phyloP scores from a whole-genome alignment of 1,140 invertebrate species.

The Solenopsis fugax region DNA sequence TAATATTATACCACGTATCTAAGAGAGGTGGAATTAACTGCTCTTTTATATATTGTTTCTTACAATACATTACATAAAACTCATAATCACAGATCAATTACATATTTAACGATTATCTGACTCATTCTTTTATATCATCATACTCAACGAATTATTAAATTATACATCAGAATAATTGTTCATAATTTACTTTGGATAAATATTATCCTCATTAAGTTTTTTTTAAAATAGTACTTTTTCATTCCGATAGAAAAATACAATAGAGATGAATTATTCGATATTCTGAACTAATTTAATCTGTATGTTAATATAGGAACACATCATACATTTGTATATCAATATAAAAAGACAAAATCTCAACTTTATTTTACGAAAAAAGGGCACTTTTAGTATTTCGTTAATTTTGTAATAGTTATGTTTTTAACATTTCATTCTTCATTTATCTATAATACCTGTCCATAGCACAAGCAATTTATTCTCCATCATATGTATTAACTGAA shows the following conservation, averaged over 20 bases:
- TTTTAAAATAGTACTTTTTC: constrained; percentile 47
- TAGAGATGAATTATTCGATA: constrained; percentile 49
- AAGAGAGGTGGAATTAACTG: constrained; percentile 59
- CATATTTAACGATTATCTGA: constrained; percentile 43
- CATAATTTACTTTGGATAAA: constrained; percentile 56
- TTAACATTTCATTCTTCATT: constrained; percentile 71
- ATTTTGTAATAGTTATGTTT: constrained; percentile 39
- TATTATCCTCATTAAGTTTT: constrained; percentile 53
- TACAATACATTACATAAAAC: constrained; percentile 52
- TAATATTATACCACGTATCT: constrained; percentile 45
- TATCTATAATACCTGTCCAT: constrained; percentile 83
- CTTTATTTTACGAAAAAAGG: neutral
- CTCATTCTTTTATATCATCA: constrained; percentile 60
- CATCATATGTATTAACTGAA: constrained; percentile 2
- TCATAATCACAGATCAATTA: constrained; percentile 50
- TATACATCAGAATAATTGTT: constrained; percentile 38
- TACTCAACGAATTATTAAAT: constrained; percentile 49
- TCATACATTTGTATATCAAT: constrained; percentile 15
- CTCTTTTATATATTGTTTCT: constrained; percentile 58
- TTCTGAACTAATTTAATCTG: constrained; percentile 61
- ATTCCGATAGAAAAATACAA: constrained; percentile 46
- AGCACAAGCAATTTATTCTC: constrained; percentile 80
- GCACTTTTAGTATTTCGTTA: neutral
- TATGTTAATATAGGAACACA: constrained; percentile 58
- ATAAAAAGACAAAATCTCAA: neutral